Percentiles rank a stretch among this genome's conserved stretches.
Evolutionary conservation across 2,797 vertebrate species (phyloP).

Genomic region (Melanotaenia nigrans): DNA sequence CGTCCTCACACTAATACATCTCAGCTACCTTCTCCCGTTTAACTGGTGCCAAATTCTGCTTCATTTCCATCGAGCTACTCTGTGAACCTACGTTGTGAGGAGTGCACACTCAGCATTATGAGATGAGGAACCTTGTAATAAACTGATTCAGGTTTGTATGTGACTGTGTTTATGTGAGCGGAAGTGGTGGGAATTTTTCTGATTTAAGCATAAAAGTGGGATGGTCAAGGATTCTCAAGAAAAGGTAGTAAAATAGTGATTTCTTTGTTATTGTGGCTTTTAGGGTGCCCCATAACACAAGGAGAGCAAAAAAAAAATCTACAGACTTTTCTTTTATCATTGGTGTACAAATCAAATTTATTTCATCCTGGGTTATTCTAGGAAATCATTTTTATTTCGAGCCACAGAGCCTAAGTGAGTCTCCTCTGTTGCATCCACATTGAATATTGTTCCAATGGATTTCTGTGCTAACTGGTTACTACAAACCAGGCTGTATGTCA

Average conservation of each 20-base stretch:
- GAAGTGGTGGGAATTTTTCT: constrained; percentile 11
- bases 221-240: constrained; percentile 30
- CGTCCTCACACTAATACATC: constrained; percentile 60
- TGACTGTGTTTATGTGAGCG: constrained; percentile 12
- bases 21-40: constrained; percentile 56
- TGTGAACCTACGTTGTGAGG: constrained; percentile 42
- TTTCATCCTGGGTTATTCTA: background rate
- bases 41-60: constrained; percentile 65
- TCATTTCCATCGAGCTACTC: constrained; percentile 64
- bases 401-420: background rate
- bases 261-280: constrained; percentile 5
- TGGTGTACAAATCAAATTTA: background rate
- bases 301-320: background rate
- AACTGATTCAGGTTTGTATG: constrained; percentile 49
- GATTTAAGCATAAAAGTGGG: constrained; percentile 37
- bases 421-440: constrained; percentile 19
- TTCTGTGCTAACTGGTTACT: constrained; percentile 22
- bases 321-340: background rate
- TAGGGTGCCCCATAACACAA: constrained; percentile 1
- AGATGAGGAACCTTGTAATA: constrained; percentile 34
- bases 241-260: constrained; percentile 9
- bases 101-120: constrained; percentile 67
- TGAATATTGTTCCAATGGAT: constrained; percentile 20
- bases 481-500: constrained; percentile 20
- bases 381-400: background rate